These are phyloP conservation scores for Tillus elongatus DNA, from an alignment of 2,888 invertebrate species.

Conservation along the genomic window DNA sequence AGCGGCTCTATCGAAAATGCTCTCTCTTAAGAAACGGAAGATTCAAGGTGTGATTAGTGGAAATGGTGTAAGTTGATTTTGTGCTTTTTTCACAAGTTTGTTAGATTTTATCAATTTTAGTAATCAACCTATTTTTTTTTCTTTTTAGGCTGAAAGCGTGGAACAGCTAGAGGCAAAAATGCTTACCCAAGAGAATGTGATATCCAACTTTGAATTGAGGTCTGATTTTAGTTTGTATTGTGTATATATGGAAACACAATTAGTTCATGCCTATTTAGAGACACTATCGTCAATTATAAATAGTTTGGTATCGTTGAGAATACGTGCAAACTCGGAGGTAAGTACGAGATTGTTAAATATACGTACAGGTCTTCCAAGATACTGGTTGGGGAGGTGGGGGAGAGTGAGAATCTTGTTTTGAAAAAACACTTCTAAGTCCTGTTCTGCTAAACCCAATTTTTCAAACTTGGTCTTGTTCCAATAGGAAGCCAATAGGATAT, in stretches of 20 bases:
- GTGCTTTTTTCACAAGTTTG: neutral
- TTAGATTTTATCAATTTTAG: neutral
- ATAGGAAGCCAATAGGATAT: too few relatives aligned
- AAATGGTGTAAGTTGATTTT: slow-evolving; percentile 44
- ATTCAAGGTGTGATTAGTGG: slow-evolving; percentile 55
- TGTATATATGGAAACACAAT: slow-evolving; percentile 53
- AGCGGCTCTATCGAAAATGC: slow-evolving; percentile 51
- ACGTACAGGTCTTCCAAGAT: too few relatives aligned
- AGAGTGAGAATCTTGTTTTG: too few relatives aligned
- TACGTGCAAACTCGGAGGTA: slow-evolving; percentile 49
- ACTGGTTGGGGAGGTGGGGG: too few relatives aligned
- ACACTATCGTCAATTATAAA: slow-evolving; percentile 50
- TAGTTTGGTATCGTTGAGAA: slow-evolving; percentile 48
- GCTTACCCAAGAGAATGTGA: slow-evolving; percentile 54
- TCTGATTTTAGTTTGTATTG: slow-evolving; percentile 55
- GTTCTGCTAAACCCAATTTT: too few relatives aligned
- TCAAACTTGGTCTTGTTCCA: too few relatives aligned
- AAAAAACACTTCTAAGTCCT: too few relatives aligned
- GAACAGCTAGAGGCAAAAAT: slow-evolving; percentile 52
- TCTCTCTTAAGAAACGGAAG: slow-evolving; percentile 52
- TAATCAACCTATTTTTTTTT: slow-evolving; percentile 10
- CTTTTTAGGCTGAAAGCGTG: slow-evolving; percentile 49
- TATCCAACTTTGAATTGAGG: slow-evolving; percentile 51
- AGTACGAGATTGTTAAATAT: too few relatives aligned
- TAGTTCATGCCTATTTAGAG: slow-evolving; percentile 52